Evolutionary conservation across 2,113 vertebrate genomes (phyloP), one percentile per base, ranked within the genome.

Genomic region (Anguilla rostrata): DNA sequence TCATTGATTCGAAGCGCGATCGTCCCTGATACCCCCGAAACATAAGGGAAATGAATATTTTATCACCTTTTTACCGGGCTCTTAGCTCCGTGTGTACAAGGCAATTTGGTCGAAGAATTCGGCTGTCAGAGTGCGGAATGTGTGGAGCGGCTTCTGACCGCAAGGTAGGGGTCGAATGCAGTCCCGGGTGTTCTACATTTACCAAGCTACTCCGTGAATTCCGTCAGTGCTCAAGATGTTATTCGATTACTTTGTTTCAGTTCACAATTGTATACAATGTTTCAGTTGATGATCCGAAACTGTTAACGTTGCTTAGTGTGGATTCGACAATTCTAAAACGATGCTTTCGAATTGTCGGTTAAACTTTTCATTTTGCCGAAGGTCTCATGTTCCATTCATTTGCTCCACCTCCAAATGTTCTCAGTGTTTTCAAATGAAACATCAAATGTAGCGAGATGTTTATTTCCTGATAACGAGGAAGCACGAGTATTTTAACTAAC

Each of bases 11-110:
- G 41, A 34, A 80, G 40, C 60, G 39, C 34, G 1, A 39, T 83
- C 29, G 22, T 75, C 80, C 79, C 75, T 46, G 56, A 29, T 29
- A 80, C 49, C 56, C 60, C 78, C 80, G 75, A 87, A 63, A 83
- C 39, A 53, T 40, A 53, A 46, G 57, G 39, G 84, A 90, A 86
- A 92, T 91, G 89, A 91, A 78, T 83, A 71, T 63, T 79, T 86
- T 91, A 3, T 41, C 29, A 5, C 83, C 83, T 39, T 39, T 89
- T 81, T 78, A 49, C 39, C 87, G 88, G 78, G 41, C 88, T 11
- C 41, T 83, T 18, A 75, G 85, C 40, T 26, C 85, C 40, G 22
- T 89, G 20, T 89, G 90, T 84, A 85, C 84, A 86, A 85, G 88
- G 89, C 88, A 75, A 56, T 78, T 75, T 5, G 22, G 57, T 11